A percentile compares a stretch with the other conserved stretches of the same genome.
These are phyloP conservation scores for Bombyx mandarina DNA, from an alignment of 1,140 invertebrate species.

Conservation along the genomic window DNA sequence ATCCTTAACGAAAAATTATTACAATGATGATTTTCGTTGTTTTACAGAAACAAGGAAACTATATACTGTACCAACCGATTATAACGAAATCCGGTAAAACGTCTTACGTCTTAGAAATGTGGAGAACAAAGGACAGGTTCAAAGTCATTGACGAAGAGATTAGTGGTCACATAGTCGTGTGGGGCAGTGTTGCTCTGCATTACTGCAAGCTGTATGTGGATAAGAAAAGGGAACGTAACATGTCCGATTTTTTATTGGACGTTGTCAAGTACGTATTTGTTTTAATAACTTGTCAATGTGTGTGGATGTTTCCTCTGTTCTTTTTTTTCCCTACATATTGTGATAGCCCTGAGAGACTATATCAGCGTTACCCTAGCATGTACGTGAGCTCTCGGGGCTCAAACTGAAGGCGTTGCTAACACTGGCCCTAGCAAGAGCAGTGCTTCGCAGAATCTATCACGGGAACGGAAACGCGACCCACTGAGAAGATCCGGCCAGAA, in stretches of 20 bases:
- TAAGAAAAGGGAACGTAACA: constrained; percentile 35
- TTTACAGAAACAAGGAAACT: constrained; percentile 29
- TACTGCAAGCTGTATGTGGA: constrained; percentile 32
- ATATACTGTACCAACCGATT: constrained; percentile 39
- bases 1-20: too few species aligned
- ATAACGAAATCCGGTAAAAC: constrained; percentile 25
- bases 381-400: too few species aligned
- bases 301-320: too few species aligned
- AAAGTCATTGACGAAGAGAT: constrained; percentile 26
- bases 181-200: constrained; percentile 35
- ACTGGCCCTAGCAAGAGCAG: too few species aligned
- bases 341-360: too few species aligned
- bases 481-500: too few species aligned
- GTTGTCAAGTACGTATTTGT: constrained; percentile 39
- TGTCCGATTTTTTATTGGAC: constrained; percentile 43
- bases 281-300: constrained; percentile 1
- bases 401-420: too few species aligned
- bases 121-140: constrained; percentile 27
- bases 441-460: too few species aligned
- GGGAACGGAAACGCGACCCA: too few species aligned
- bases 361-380: too few species aligned
- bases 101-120: constrained; percentile 42
- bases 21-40: too few species aligned
- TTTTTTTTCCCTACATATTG: too few species aligned
- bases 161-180: constrained; percentile 28